Conservation (phyloP, 1,140 invertebrate genomes). For the Laodelphax striatellus region DNA sequence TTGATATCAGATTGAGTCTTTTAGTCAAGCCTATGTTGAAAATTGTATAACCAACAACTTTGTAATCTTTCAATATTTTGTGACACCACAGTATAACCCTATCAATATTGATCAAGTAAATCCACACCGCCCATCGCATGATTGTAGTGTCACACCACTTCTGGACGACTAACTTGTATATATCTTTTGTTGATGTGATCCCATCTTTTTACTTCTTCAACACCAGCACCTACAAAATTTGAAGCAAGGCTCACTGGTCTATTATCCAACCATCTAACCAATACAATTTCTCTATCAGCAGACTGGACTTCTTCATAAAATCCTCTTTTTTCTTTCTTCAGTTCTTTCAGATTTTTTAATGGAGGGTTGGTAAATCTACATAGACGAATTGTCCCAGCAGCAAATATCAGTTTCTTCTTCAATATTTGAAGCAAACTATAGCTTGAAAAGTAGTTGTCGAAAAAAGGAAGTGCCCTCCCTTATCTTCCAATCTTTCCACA, state of each 20-base stretch:
- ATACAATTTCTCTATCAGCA: not conserved
- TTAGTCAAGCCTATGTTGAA: too few species aligned
- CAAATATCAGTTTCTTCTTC: constrained; percentile 5
- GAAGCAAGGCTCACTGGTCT: constrained; percentile 12
- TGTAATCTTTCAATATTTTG: too few species aligned
- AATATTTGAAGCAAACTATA: constrained; percentile 9
- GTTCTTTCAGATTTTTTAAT: constrained; percentile 12
- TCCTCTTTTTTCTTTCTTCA: constrained; percentile 17
- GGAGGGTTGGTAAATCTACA: constrained; percentile 14
- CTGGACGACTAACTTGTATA: constrained; percentile 25
- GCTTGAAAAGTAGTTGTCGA: constrained; percentile 20
- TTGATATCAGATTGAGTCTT: too few species aligned
- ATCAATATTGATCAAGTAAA: constrained; percentile 21
- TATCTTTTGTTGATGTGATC: constrained; percentile 27
- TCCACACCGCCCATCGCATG: constrained; percentile 33
- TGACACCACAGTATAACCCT: too few species aligned
- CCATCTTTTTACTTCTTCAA: constrained; percentile 22
- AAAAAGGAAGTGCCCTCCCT: constrained; percentile 10
- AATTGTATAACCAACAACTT: too few species aligned
- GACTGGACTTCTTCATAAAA: not conserved
- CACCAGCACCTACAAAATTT: constrained; percentile 16
- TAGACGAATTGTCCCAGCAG: constrained; percentile 12
- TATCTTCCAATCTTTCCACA: not conserved
- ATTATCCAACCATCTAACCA: constrained; percentile 18
- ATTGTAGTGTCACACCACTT: constrained; percentile 30